A percentile compares a stretch with the other conserved stretches of the same genome.
Conservation (phyloP, 2,113 vertebrate species). For the Abramis brama region DNA sequence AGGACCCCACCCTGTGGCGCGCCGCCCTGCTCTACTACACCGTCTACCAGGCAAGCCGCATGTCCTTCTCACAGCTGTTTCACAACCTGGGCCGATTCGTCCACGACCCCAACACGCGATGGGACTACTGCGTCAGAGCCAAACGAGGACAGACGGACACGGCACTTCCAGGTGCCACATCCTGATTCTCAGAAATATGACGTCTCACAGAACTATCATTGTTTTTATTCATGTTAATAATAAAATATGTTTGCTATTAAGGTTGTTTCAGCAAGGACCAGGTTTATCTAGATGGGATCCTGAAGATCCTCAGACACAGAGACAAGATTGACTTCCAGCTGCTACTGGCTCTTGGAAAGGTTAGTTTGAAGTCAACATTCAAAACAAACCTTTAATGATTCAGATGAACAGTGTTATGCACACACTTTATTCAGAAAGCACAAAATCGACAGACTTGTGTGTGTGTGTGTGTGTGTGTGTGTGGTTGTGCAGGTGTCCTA, state of each 20-base stretch:
- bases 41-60: constrained; percentile 85
- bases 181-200: neutral
- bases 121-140: constrained; percentile 95
- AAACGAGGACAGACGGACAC: constrained; percentile 94
- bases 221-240: neutral
- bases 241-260: constrained; percentile 59
- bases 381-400: neutral
- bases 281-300: constrained; percentile 91
- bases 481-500: constrained; percentile 81
- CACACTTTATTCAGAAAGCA: too few species aligned
- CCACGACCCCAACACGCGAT: constrained; percentile 87
- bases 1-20: constrained; percentile 91
- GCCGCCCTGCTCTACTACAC: constrained; percentile 95
- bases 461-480: constrained; percentile 25
- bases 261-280: constrained; percentile 98
- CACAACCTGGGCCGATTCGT: constrained; percentile 84
- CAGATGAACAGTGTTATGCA: too few species aligned
- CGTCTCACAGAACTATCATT: neutral
- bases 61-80: constrained; percentile 91
- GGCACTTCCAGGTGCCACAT: constrained; percentile 79
- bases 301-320: constrained; percentile 87
- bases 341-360: constrained; percentile 92
- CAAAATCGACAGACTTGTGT: neutral
- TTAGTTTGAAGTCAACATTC: constrained; percentile 61
- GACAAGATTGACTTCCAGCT: constrained; percentile 89